Evolutionary conservation across 2,113 vertebrate species (phyloP).

Genomic region (Pampusana beccarii): DNA sequence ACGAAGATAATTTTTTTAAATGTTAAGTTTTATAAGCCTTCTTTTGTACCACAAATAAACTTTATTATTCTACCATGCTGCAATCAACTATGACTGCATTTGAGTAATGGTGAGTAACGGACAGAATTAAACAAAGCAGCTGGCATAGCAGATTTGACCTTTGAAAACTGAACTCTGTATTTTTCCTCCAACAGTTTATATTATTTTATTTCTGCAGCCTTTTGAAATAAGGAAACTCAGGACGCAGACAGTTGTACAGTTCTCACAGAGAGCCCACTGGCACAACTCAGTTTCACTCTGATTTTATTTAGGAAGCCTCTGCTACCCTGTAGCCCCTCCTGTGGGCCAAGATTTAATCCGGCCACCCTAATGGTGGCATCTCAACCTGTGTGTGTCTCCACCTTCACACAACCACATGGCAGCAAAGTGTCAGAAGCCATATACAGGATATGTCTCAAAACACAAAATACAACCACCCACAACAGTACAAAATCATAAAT

Average conservation of each 20-base stretch:
- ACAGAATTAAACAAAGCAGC: background rate
- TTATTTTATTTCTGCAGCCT: background rate
- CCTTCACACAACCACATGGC: background rate
- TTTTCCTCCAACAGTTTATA: background rate
- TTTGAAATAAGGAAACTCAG: background rate
- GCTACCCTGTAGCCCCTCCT: background rate
- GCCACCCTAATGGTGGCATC: background rate
- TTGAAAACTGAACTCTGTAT: background rate
- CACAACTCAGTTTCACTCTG: background rate
- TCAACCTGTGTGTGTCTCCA: background rate
- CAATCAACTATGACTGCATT: background rate
- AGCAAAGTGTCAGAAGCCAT: background rate
- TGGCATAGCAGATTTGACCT: background rate
- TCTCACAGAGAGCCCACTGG: background rate
- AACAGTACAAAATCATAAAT: background rate
- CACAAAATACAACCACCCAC: background rate
- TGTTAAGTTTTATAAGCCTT: background rate
- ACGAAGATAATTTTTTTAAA: background rate
- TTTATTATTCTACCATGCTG: background rate
- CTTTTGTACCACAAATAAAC: constrained; percentile 18
- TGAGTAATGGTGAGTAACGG: background rate
- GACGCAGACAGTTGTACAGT: background rate
- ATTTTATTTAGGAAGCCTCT: background rate
- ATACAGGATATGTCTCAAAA: background rate
- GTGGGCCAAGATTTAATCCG: background rate